Evolutionary conservation across 1,140 invertebrate genomes (phyloP), one percentile per base, ranked within the genome.

Genomic region (Heliconius himera): DNA sequence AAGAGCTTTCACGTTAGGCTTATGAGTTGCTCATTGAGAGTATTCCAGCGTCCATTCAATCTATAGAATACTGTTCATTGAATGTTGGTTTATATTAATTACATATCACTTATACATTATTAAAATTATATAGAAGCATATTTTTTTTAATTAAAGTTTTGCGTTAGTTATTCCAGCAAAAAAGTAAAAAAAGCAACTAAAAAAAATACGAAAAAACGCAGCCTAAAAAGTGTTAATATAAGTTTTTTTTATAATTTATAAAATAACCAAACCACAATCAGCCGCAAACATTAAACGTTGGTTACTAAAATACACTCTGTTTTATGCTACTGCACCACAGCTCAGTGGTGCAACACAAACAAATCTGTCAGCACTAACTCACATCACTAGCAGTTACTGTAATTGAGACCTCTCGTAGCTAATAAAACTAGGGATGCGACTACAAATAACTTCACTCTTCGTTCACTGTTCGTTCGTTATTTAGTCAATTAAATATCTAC

Each of bases 351-450:
- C 54, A 56, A 56, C 54, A 51, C 54, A 76, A 49, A 72, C 76
- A 72, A 72, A 77, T 77, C 81, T 81, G 82, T 81, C 79, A 79
- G n/a, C 46, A 78, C 33, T 77, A 83, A 83, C 81, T 83, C 46
- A 81, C 74, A 72, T 77, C 76, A 83, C 46, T 81, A 78, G 73
- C 70, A 73, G 72, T 80, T 78, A 71, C 46, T 66, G 38, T 70
- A 75, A 80, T 76, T 71, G 76, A 76, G 74, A 79, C 60, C 60
- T 66, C 60, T 26, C 26, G 60, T 66, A 22, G 60, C 60, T 26
- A 74, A 46, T 74, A 75, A 56, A 51, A 56, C 74, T 54, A 29
- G 60, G 26, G 72, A 41, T 33, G 16, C 9, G 72, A 73, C 38
- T 73, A 46, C 72, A 33, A 49, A 73, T 73, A 73, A 46, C 26